Conservation (phyloP, 1,140 invertebrate genomes). For the Pogonomyrmex californicus region DNA sequence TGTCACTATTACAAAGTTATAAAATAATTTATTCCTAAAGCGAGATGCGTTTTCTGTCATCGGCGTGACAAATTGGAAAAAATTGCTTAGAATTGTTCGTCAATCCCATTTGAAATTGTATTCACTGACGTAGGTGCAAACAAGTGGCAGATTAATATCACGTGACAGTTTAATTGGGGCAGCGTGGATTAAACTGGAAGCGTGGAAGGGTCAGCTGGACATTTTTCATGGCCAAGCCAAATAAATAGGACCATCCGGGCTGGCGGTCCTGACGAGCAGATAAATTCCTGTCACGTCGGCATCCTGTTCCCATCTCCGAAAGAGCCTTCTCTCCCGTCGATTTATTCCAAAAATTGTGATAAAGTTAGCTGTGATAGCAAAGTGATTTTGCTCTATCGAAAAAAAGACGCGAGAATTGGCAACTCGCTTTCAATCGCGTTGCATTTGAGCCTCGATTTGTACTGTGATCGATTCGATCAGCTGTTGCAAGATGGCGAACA, state of each 20-base stretch:
- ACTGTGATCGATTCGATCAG: slow-evolving; percentile 40
- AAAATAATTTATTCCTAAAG: slow-evolving; percentile 16
- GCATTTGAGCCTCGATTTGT: slow-evolving; percentile 45
- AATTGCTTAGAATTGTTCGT: slow-evolving; percentile 45
- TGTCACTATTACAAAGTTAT: background rate
- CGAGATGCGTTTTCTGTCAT: slow-evolving; percentile 17
- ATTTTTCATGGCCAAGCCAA: slow-evolving; percentile 64
- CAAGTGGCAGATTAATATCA: slow-evolving; percentile 65
- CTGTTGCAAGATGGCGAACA: slow-evolving; percentile 39
- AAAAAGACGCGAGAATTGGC: slow-evolving; percentile 1
- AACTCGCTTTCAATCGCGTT: slow-evolving; percentile 48
- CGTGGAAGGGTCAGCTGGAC: slow-evolving; percentile 60
- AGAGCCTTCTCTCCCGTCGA: slow-evolving; percentile 41
- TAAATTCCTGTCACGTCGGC: slow-evolving; percentile 62
- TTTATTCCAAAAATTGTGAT: slow-evolving; percentile 62
- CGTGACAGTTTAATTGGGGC: slow-evolving; percentile 63
- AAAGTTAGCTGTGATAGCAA: slow-evolving; percentile 58
- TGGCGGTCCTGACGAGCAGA: slow-evolving; percentile 54
- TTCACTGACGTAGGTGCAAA: slow-evolving; percentile 57
- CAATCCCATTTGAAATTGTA: slow-evolving; percentile 61
- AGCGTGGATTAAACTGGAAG: slow-evolving; percentile 57
- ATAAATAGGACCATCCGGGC: slow-evolving; percentile 52
- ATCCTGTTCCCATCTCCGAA: slow-evolving; percentile 47
- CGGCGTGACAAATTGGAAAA: slow-evolving; percentile 56
- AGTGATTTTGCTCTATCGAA: slow-evolving; percentile 39